A percentile compares a stretch with the other conserved stretches of the same genome.
Evolutionary conservation across 2,113 vertebrate genomes (phyloP).

Genomic region (Tragulus kanchil): DNA sequence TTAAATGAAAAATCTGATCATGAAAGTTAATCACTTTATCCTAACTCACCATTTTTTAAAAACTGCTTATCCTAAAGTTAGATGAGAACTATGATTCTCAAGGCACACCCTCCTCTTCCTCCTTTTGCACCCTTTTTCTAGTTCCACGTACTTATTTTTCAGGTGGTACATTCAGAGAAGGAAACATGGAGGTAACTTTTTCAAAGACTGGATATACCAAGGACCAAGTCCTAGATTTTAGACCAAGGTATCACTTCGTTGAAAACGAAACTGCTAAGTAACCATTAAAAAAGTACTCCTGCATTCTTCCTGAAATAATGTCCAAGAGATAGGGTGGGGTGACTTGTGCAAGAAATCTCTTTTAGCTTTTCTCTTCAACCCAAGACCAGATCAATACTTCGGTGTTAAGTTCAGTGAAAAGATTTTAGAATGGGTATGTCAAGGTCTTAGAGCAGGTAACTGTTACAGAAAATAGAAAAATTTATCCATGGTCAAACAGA

Average conservation of each 20-base stretch:
- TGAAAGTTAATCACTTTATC: background rate
- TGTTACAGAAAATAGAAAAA: slow-evolving; percentile 9
- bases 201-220: background rate
- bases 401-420: background rate
- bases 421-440: background rate
- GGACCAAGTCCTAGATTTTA: slow-evolving; percentile 35
- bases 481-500: background rate
- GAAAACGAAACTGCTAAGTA: background rate
- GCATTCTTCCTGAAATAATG: background rate
- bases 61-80: background rate
- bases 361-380: background rate
- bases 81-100: background rate
- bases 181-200: slow-evolving; percentile 5
- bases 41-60: background rate
- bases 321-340: background rate
- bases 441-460: background rate
- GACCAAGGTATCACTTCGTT: background rate
- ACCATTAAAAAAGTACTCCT: background rate
- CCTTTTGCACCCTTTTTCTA: background rate
- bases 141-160: background rate
- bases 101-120: background rate
- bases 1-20: background rate
- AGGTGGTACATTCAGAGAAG: background rate
- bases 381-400: background rate
- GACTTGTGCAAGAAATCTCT: background rate